Evolutionary conservation across 2,113 vertebrate genomes (phyloP).

Genomic region (Peromyscus maniculatus): DNA sequence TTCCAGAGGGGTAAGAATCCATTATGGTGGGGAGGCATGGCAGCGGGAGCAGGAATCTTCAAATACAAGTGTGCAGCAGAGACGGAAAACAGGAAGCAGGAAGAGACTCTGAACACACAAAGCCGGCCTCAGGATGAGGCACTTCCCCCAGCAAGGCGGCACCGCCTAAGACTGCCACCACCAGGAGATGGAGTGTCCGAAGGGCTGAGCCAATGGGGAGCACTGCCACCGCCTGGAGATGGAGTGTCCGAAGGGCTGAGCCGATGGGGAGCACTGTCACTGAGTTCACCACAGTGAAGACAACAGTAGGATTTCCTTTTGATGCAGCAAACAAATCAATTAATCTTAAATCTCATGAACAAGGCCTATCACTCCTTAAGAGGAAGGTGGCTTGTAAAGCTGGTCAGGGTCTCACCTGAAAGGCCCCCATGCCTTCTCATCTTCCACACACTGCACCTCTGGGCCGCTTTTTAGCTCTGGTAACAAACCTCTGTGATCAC

Average conservation of each 20-base stretch:
- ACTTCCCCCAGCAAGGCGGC: neutral
- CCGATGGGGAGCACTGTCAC: too few relatives aligned
- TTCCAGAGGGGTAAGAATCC: neutral
- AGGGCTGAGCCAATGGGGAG: neutral
- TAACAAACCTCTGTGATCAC: neutral
- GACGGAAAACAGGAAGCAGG: neutral
- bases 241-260: neutral
- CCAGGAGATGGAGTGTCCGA: neutral
- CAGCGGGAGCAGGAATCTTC: neutral
- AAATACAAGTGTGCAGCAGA: neutral
- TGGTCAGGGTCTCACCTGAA: neutral
- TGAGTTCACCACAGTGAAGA: neutral
- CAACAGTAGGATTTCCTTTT: neutral
- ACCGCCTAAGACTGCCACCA: neutral
- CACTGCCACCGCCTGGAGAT: neutral
- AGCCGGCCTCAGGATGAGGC: neutral
- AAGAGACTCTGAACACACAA: neutral
- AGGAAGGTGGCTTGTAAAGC: neutral
- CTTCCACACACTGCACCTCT: neutral
- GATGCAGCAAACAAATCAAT: neutral
- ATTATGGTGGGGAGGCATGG: neutral
- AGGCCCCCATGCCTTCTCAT: neutral
- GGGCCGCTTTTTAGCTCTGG: neutral
- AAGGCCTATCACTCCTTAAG: neutral
- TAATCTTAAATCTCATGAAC: neutral